Evolutionary conservation across 2,113 vertebrate species (phyloP).

Genomic region (Aviceda subcristata): DNA sequence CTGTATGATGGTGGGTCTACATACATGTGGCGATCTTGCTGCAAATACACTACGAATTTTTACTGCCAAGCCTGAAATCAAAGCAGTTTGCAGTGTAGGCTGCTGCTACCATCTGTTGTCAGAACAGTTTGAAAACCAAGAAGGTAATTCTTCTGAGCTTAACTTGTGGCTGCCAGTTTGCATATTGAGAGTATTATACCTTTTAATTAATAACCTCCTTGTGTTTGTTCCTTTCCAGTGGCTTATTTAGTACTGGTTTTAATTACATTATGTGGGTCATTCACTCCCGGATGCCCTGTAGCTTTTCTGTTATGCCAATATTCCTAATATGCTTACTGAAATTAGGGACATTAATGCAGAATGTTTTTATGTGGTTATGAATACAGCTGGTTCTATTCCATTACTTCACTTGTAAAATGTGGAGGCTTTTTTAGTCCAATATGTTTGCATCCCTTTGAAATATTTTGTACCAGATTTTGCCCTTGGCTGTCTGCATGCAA

Average conservation of each 20-base stretch:
- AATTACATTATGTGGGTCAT: not conserved
- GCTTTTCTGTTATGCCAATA: not conserved
- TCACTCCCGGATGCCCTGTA: not conserved
- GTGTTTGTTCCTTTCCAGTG: not conserved
- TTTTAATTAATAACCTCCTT: constrained; percentile 1
- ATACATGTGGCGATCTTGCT: constrained; percentile 96
- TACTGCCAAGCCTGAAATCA: constrained; percentile 83
- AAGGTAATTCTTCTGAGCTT: constrained; percentile 63
- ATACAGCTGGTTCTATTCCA: constrained; percentile 17
- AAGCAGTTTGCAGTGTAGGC: constrained; percentile 89
- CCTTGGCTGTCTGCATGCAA: not conserved
- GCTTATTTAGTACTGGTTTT: not conserved
- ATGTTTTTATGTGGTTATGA: constrained; percentile 19
- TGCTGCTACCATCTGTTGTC: constrained; percentile 97
- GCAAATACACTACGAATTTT: constrained; percentile 86
- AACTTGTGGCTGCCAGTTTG: not conserved
- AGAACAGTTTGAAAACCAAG: constrained; percentile 86
- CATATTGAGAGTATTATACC: not conserved
- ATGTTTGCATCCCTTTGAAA: constrained; percentile 18
- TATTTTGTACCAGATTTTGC: constrained; percentile 31
- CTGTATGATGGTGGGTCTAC: constrained; percentile 90
- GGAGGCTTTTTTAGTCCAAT: not conserved
- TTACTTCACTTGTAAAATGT: not conserved
- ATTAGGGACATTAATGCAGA: not conserved
- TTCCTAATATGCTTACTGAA: constrained; percentile 11